These are phyloP conservation scores for Sabatieria punctata DNA, from an alignment of 2,888 invertebrate genomes.

Conservation along the genomic window DNA sequence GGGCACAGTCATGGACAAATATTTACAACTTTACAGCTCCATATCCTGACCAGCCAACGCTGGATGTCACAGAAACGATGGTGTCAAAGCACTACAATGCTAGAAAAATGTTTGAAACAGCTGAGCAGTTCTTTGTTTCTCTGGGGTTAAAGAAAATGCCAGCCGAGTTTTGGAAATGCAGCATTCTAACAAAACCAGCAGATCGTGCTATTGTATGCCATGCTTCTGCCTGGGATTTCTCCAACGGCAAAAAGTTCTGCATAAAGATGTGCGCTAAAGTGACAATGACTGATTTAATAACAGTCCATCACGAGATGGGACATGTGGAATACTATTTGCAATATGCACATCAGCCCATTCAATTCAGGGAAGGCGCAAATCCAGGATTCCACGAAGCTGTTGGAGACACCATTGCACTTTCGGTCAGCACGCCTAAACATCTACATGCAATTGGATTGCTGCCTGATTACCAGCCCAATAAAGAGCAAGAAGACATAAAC, in stretches of 20 bases:
- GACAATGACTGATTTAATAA: conserved; percentile 19
- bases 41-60: conserved; percentile 18
- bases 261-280: conserved; percentile 27
- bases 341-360: conserved; percentile 20
- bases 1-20: conserved; percentile 31
- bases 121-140: conserved; percentile 30
- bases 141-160: conserved; percentile 27
- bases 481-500: conserved; percentile 48
- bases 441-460: conserved; percentile 7
- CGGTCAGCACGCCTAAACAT: conserved; percentile 8
- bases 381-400: conserved; percentile 10
- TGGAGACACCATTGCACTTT: conserved; percentile 9
- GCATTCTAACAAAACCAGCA: conserved; percentile 16
- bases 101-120: conserved; percentile 22
- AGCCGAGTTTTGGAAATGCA: conserved; percentile 25
- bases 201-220: conserved; percentile 6
- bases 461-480: conserved; percentile 1
- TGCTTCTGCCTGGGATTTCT: conserved; percentile 16
- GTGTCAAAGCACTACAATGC: conserved; percentile 22
- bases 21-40: conserved; percentile 27
- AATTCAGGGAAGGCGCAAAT: conserved; percentile 10
- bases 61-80: conserved; percentile 30
- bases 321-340: conserved; percentile 26
- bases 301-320: conserved; percentile 29
- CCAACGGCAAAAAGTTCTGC: conserved; percentile 10